phyloP scores from a whole-genome alignment of 2,113 vertebrate species.

The Lepus americanus region DNA sequence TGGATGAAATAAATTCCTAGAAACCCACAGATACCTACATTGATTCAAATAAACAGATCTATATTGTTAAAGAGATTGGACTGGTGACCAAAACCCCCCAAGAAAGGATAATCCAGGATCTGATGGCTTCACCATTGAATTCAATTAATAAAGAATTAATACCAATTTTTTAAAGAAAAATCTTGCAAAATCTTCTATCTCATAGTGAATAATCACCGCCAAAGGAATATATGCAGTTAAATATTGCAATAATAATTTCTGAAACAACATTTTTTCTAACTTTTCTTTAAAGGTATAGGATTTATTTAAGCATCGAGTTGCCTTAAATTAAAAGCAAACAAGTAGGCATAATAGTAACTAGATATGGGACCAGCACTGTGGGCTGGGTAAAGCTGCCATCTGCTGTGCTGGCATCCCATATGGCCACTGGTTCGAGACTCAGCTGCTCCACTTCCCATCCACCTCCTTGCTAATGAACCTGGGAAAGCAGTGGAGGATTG shows the following conservation, averaged over 20 bases:
- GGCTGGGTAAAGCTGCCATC: no score
- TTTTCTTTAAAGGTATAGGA: background rate
- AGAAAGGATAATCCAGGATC: background rate
- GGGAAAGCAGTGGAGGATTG: no score
- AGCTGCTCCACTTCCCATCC: no score
- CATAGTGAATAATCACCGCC: background rate
- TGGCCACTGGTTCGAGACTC: no score
- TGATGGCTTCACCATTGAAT: constrained; percentile 18
- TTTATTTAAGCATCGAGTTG: background rate
- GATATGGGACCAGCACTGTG: no score
- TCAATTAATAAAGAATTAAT: background rate
- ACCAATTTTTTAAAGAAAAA: background rate
- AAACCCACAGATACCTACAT: background rate
- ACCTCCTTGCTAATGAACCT: no score
- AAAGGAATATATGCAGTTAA: background rate
- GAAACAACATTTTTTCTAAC: constrained; percentile 2
- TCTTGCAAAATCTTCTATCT: background rate
- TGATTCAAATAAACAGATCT: background rate
- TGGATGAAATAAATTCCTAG: background rate
- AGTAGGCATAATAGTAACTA: no score
- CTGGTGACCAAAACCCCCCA: background rate
- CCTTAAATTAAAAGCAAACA: background rate
- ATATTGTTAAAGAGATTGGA: background rate
- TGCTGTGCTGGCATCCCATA: no score
- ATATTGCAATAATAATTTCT: background rate